Evolutionary conservation across 2,797 vertebrate genomes (phyloP).

Genomic region (Pampus argenteus): DNA sequence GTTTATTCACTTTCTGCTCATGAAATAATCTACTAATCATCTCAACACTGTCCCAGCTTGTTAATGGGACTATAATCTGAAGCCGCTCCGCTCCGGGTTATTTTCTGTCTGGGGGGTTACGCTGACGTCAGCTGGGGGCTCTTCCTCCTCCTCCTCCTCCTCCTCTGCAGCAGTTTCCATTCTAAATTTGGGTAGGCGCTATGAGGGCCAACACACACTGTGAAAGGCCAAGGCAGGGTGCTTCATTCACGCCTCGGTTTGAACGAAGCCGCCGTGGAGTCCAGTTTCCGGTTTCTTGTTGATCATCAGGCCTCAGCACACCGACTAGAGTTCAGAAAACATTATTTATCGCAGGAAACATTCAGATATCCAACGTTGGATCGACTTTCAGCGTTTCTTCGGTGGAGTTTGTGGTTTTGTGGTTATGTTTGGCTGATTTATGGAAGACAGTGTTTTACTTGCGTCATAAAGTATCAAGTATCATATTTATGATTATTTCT

Average conservation of each 20-base stretch:
- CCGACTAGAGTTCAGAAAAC: accelerated
- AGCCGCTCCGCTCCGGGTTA: slow-evolving; percentile 40
- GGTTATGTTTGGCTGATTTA: not conserved
- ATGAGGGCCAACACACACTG: slow-evolving; percentile 1
- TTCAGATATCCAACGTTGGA: not conserved
- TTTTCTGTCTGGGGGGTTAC: slow-evolving; percentile 51
- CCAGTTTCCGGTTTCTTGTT: slow-evolving; percentile 48
- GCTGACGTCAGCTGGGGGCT: slow-evolving; percentile 14
- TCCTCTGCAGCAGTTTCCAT: slow-evolving; percentile 62
- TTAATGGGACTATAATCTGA: not conserved
- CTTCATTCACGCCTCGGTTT: slow-evolving; percentile 48
- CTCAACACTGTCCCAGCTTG: too few species aligned
- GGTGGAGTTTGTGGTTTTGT: too few species aligned
- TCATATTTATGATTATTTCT: not conserved
- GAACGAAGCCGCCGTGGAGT: slow-evolving; percentile 15
- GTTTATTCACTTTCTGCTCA: not conserved
- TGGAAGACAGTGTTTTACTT: not conserved
- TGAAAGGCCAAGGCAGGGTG: slow-evolving; percentile 1
- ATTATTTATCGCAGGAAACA: not conserved
- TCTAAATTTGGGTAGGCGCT: slow-evolving; percentile 72
- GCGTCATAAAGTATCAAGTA: too few species aligned
- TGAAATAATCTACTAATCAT: not conserved
- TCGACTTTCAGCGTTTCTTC: not conserved
- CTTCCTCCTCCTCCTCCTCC: not conserved
- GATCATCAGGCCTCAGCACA: not conserved